A percentile compares a stretch with the other conserved stretches of the same genome.
These are phyloP conservation scores for Chelon auratus DNA, from an alignment of 2,797 vertebrate genomes.

Conservation along the genomic window DNA sequence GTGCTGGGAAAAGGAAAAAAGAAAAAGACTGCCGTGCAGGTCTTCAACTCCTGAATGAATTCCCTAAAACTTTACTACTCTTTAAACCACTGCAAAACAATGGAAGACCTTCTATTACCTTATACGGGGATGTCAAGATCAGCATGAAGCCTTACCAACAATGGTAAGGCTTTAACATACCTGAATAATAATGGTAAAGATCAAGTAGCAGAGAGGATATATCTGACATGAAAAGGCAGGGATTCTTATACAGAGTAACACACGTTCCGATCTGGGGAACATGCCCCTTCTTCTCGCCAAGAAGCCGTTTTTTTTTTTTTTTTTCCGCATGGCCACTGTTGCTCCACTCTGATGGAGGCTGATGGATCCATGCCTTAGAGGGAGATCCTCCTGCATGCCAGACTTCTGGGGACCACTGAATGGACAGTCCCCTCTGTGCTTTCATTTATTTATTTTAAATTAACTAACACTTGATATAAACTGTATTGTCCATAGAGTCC, in stretches of 20 bases:
- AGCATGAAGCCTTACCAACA: constrained; percentile 13
- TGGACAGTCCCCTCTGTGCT: constrained; percentile 64
- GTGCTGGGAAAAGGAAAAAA: constrained; percentile 81
- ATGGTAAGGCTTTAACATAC: background rate
- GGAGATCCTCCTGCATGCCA: constrained; percentile 76
- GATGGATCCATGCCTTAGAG: constrained; percentile 78
- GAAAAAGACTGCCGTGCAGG: constrained; percentile 65
- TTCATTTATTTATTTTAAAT: constrained; percentile 43
- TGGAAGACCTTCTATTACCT: constrained; percentile 2
- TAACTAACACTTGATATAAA: constrained; percentile 41
- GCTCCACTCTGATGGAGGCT: constrained; percentile 71
- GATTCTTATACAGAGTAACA: constrained; percentile 63
- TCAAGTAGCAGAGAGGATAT: constrained; percentile 57
- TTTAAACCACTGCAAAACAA: constrained; percentile 12
- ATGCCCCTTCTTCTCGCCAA: constrained; percentile 71
- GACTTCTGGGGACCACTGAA: constrained; percentile 73
- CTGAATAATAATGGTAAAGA: constrained; percentile 27
- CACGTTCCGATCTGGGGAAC: constrained; percentile 77
- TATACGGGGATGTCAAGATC: constrained; percentile 6
- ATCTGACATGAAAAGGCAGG: constrained; percentile 60
- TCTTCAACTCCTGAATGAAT: constrained; percentile 16
- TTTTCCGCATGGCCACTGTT: constrained; percentile 80
- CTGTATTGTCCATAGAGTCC: constrained; percentile 7
- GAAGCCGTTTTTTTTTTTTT: constrained; percentile 50
- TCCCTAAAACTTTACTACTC: constrained; percentile 27